Conservation (phyloP, 2,888 invertebrate genomes). For the Pseudococcus longispinus region DNA sequence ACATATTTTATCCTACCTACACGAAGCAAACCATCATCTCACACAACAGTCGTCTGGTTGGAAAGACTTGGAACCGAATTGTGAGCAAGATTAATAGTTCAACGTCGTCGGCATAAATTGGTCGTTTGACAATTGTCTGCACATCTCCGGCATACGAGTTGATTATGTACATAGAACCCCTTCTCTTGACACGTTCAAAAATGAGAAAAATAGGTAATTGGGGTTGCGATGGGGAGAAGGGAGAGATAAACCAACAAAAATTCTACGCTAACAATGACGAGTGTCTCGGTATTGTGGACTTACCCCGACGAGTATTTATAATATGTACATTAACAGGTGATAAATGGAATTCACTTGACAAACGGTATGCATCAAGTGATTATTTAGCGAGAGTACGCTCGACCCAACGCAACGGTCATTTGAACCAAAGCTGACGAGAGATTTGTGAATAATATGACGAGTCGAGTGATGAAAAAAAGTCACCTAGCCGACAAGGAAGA, state of each 20-base stretch:
- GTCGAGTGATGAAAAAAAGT: constrained; percentile 6
- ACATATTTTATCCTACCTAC: background rate
- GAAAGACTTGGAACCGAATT: background rate
- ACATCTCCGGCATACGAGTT: background rate
- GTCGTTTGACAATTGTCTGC: background rate
- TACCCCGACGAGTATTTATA: background rate
- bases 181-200: background rate
- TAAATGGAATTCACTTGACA: constrained; percentile 53
- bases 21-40: background rate
- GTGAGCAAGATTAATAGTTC: constrained; percentile 2
- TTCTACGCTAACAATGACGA: background rate
- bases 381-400: constrained; percentile 43
- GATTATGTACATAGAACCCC: background rate
- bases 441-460: background rate
- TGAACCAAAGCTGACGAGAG: background rate
- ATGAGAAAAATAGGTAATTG: background rate
- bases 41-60: background rate
- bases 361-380: constrained; percentile 42
- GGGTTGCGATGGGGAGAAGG: background rate
- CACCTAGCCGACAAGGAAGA: constrained; percentile 1
- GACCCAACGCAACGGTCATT: background rate
- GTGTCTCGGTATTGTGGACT: background rate
- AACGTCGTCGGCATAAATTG: background rate
- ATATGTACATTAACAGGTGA: constrained; percentile 53
- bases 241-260: constrained; percentile 7